Evolutionary conservation across 2,888 invertebrate genomes (phyloP), one percentile per base, ranked within the genome.

Genomic region (Cactoblastis cactorum): DNA sequence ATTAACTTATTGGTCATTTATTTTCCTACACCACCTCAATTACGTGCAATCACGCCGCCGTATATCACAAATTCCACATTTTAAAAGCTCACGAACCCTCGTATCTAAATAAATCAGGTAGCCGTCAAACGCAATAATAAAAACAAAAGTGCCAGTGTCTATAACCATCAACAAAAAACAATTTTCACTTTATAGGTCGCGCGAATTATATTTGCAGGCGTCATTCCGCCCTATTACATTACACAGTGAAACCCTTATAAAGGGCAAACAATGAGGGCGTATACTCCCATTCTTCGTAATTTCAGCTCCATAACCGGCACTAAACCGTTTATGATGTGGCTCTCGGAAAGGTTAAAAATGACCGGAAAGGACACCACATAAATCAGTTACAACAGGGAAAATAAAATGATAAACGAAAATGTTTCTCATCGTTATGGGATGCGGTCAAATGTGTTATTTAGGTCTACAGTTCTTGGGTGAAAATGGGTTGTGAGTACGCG

Each of bases 291-390:
- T 79, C 77, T 81, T 81, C 75, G 81, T 83, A 83, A 85, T 85
- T 85, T 77, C 75, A 79, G 75, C 78, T 73, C 74, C 80, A 82
- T 83, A 83, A 84, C 79, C 69, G 79, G 71, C 75, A 80, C 81
- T 83, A 82, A 84, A 82, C 81, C 78, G 79, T 85, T 85, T 84
- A 86, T 82, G 85, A 83, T 82, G 81, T 74, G 76, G 74, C 77
- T 80, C 76, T 76, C 76, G 78, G 71, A 82, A 83, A 82, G 83
- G 83, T 83, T 83, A 82, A 78, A 80, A 78, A 74, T 63, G 74
- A 64, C 75, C 77, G 78, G 79, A 80, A 76, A 74, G 74, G 77
- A 68, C 72, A 66, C 61, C 61, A 69, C 73, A 71, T 80, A 80
- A 80, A 81, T 80, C 78, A 80, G 74, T 69, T 66, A 72, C 67